Evolutionary conservation across 2,888 invertebrate genomes (phyloP), one percentile per base, ranked within the genome.

Genomic region (Chaitophorus viminalis): DNA sequence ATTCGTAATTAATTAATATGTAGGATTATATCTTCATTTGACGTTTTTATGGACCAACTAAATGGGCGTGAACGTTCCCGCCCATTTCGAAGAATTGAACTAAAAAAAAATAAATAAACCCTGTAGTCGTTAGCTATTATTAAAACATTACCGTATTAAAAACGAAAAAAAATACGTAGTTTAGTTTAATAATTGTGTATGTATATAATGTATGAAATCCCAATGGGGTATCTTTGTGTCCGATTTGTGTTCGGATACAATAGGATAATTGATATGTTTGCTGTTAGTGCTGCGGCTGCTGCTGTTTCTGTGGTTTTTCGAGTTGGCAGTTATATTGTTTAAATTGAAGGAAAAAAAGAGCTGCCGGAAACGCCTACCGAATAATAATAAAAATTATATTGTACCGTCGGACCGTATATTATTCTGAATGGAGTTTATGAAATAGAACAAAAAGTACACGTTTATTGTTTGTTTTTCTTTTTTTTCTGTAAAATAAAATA

Each of bases 371-470:
- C 86, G 86, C 86, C 86, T 87, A 87, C 86, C 86, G 79, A 79
- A 87, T 79, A 87, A 87, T 87, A 87, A 87, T 87, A 87, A 87
- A 87, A 87, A 87, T 87, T 87, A 87, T 79, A 86, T 79, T 87
- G 86, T 87, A 87, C 86, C 86, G 86, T 72, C 79, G 75, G 72
- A 70, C 54, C 46, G 31, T 52, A 70, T 77, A 52, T 78, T 31
- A 46, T 46, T 46, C 46, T 86, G 78, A 86, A 86, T 72, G 77
- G 78, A 78, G 36, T 54, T 86, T 54, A 39, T 36, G 78, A 72
- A 87, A 87, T 87, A 79, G 86, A 87, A 87, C 86, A 87, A 79
- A 86, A 86, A 74, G 79, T 87, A 87, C 86, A 79, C 79, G 78
- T 87, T 87, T 78, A 79, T 79, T 87, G 54, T 87, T 78, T 79